phyloP scores from a whole-genome alignment of 2,797 vertebrate genomes.

The Spinus olivaceus region DNA sequence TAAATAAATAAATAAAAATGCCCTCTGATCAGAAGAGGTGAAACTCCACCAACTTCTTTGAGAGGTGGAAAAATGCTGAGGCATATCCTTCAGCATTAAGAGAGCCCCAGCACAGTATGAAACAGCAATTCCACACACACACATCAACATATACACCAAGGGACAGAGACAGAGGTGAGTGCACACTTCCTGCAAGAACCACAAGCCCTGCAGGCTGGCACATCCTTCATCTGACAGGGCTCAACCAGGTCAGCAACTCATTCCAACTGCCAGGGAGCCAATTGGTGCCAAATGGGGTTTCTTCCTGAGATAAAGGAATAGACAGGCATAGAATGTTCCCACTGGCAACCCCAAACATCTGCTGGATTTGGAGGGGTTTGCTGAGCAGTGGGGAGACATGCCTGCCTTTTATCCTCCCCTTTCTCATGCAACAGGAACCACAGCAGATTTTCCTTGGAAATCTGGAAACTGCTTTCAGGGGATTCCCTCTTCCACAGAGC shows the following conservation, averaged over 20 bases:
- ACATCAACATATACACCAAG: rapidly evolving
- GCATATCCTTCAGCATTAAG: not conserved
- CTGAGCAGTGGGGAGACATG: not conserved
- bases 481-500: not conserved
- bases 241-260: not conserved
- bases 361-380: not conserved
- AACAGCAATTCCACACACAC: not conserved
- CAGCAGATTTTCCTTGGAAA: not conserved
- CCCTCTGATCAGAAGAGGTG: rapidly evolving
- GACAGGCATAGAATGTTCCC: not conserved
- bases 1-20: not conserved
- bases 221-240: not conserved
- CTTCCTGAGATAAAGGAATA: slow-evolving; percentile 6
- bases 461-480: not conserved
- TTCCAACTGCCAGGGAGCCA: not conserved
- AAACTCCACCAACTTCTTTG: not conserved
- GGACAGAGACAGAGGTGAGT: not conserved
- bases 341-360: not conserved
- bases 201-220: not conserved
- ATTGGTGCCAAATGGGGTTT: slow-evolving; percentile 6
- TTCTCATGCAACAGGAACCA: not conserved
- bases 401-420: not conserved
- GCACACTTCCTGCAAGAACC: not conserved
- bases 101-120: not conserved
- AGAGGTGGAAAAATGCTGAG: not conserved